Conservation (phyloP, 2,797 vertebrate genomes). For the Coregonus suidteri region DNA sequence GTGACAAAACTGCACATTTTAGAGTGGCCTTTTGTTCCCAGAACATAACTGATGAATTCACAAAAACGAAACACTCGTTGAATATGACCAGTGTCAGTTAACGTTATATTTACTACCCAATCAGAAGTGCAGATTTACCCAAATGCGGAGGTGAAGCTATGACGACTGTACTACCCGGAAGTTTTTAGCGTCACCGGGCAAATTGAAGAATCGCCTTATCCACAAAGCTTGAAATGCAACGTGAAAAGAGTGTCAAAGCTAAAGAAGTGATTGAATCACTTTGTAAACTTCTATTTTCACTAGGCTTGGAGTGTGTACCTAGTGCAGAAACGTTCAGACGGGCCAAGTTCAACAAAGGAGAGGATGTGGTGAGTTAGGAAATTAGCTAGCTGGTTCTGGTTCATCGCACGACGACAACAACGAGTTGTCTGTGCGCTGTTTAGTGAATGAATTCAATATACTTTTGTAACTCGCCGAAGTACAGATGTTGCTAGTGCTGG, state of each 20-base stretch:
- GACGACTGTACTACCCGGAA: neutral
- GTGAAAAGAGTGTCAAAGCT: constrained; percentile 43
- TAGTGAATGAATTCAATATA: neutral
- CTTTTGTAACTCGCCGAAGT: neutral
- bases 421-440: neutral
- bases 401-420: neutral
- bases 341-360: constrained; percentile 71
- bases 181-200: constrained; percentile 8
- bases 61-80: too few relatives aligned
- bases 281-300: constrained; percentile 60
- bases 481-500: neutral
- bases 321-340: constrained; percentile 74
- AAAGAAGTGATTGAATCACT: constrained; percentile 69
- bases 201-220: neutral
- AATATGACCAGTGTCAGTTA: too few relatives aligned
- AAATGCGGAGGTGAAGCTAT: neutral
- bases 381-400: neutral
- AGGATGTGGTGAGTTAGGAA: constrained; percentile 62
- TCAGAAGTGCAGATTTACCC: neutral
- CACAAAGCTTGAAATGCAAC: constrained; percentile 58
- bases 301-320: constrained; percentile 63
- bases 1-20: too few relatives aligned
- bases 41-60: too few relatives aligned
- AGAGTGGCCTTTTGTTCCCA: too few relatives aligned
- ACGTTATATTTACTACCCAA: neutral